Conservation (phyloP, 2,888 invertebrate species). For the Agonopterix heracliana region DNA sequence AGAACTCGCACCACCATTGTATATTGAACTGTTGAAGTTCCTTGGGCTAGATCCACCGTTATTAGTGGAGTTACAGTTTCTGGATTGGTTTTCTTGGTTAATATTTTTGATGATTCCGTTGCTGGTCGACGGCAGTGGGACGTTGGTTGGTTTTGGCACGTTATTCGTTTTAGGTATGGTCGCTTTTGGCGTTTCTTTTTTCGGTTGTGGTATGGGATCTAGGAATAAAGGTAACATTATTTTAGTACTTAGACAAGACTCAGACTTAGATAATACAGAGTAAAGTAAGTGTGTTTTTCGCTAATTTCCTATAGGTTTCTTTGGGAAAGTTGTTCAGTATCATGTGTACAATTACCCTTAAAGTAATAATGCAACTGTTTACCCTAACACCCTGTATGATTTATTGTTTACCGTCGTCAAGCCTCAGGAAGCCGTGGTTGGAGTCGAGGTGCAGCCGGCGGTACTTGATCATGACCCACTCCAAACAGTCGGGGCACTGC, state of each 20-base stretch:
- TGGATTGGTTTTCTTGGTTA: conserved; percentile 13
- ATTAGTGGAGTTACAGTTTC: not conserved
- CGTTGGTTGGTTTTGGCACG: conserved; percentile 11
- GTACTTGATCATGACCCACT: conserved; percentile 83
- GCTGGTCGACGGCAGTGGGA: conserved; percentile 4
- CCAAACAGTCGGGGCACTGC: conserved; percentile 79
- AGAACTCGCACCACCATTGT: not conserved
- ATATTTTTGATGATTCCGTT: conserved; percentile 3
- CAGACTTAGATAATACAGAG: too few relatives aligned
- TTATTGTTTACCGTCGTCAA: conserved; percentile 70
- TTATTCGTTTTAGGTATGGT: conserved; percentile 13
- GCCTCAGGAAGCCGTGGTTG: conserved; percentile 79
- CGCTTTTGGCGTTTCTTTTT: conserved; percentile 21
- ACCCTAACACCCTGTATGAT: too few relatives aligned
- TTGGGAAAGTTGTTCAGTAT: too few relatives aligned
- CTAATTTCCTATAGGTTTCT: too few relatives aligned
- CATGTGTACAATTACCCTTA: too few relatives aligned
- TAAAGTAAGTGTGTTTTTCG: too few relatives aligned
- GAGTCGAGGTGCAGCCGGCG: conserved; percentile 78
- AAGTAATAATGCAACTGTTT: too few relatives aligned
- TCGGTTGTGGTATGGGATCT: conserved; percentile 67
- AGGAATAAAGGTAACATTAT: conserved; percentile 15
- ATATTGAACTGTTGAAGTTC: not conserved
- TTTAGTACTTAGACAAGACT: not conserved
- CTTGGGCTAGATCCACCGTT: not conserved